Percentiles rank a stretch among this genome's conserved stretches.
These are phyloP conservation scores for Spisula subtruncata DNA, from an alignment of 2,888 invertebrate species.

Conservation along the genomic window DNA sequence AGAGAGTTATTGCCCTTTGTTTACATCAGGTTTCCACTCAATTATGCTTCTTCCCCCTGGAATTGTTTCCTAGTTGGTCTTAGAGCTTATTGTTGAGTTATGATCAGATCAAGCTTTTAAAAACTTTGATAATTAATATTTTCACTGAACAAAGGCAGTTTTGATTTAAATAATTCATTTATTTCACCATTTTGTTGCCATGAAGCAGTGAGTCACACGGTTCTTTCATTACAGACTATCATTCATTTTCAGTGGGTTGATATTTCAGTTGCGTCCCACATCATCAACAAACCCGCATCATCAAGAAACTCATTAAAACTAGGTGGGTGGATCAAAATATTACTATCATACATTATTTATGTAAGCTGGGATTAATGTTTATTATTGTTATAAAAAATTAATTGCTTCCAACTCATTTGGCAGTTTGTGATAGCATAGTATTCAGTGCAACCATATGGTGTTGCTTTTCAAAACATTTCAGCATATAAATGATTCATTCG, in stretches of 20 bases:
- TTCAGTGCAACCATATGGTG: background rate
- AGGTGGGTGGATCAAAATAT: background rate
- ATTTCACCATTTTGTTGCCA: background rate
- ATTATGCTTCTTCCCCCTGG: too few relatives aligned
- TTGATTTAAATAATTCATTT: background rate
- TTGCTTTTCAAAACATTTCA: too few relatives aligned
- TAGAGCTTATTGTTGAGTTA: too few relatives aligned
- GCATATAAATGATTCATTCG: too few relatives aligned
- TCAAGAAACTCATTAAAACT: background rate
- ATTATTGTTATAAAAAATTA: background rate
- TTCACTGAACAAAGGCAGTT: too few relatives aligned
- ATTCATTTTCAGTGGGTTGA: background rate
- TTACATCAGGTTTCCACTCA: too few relatives aligned
- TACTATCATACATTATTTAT: background rate
- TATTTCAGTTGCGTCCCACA: background rate
- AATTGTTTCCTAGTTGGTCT: too few relatives aligned
- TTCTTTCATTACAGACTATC: background rate
- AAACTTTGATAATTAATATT: too few relatives aligned
- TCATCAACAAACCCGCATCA: background rate
- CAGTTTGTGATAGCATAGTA: background rate
- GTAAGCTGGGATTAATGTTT: constrained; percentile 1
- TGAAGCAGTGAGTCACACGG: background rate
- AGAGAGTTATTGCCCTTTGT: too few relatives aligned
- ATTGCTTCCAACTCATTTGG: background rate
- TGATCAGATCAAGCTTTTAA: too few relatives aligned